These are phyloP conservation scores for Hemichromis elongatus DNA, from an alignment of 2,113 vertebrate species.

Conservation along the genomic window DNA sequence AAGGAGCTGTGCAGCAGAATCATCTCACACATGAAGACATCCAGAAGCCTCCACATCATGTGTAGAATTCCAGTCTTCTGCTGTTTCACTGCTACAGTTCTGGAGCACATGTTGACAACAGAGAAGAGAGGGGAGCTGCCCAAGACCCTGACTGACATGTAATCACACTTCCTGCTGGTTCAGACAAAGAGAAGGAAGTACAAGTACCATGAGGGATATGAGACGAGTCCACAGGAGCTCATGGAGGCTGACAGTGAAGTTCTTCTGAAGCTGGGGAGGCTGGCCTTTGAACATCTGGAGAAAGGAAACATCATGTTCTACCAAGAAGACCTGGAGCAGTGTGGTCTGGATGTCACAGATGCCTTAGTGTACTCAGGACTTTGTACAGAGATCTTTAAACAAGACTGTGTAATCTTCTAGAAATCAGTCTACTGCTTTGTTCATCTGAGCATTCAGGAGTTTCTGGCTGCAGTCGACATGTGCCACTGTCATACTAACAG, in stretches of 20 bases:
- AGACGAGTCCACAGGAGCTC: background rate
- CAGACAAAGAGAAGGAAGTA: background rate
- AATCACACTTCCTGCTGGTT: background rate
- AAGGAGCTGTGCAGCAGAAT: background rate
- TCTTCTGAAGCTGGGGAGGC: background rate
- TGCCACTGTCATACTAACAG: background rate
- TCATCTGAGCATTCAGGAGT: background rate
- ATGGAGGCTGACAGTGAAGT: background rate
- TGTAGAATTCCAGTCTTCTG: background rate
- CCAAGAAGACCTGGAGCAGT: background rate
- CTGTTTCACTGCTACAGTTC: background rate
- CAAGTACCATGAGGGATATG: background rate
- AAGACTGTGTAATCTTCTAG: background rate
- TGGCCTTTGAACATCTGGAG: background rate
- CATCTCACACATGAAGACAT: background rate
- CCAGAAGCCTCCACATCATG: background rate
- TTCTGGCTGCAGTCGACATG: background rate
- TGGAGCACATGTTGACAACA: background rate
- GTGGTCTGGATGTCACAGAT: background rate
- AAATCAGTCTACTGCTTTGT: background rate
- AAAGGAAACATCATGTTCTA: background rate
- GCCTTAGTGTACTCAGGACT: background rate
- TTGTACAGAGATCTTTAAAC: background rate
- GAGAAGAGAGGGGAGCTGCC: background rate
- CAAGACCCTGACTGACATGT: background rate